Percentiles rank a stretch among this genome's conserved stretches.
phyloP scores from a whole-genome alignment of 2,888 invertebrate species.

The Spodoptera littoralis region DNA sequence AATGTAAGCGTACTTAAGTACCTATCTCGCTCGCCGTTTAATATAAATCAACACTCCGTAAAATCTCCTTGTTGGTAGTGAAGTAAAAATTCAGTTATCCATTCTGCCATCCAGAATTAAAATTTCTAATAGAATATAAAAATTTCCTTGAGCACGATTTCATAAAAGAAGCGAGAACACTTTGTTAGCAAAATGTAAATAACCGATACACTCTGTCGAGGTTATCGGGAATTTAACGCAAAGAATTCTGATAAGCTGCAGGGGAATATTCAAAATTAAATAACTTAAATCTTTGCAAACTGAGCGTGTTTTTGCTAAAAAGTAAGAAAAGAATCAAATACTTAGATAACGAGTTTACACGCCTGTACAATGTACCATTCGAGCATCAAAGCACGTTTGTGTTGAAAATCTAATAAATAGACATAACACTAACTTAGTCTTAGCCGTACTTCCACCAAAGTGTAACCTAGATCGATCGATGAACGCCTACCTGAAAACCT shows the following conservation, averaged over 20 bases:
- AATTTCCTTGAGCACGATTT: slow-evolving; percentile 43
- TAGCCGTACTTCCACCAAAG: no score
- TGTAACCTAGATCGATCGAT: no score
- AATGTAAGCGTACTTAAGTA: not conserved
- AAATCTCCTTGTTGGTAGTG: slow-evolving; percentile 36
- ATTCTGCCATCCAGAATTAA: slow-evolving; percentile 51
- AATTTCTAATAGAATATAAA: slow-evolving; percentile 50
- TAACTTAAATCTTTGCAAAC: slow-evolving; percentile 34
- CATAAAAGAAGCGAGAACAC: slow-evolving; percentile 48
- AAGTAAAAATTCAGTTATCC: slow-evolving; percentile 55
- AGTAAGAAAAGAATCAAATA: slow-evolving; percentile 18
- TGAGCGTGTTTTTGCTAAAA: slow-evolving; percentile 15
- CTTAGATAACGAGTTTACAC: not conserved
- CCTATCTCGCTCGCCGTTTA: slow-evolving; percentile 1
- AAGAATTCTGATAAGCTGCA: slow-evolving; percentile 47
- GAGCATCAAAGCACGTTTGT: no score
- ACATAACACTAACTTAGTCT: no score
- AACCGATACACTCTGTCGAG: slow-evolving; percentile 56
- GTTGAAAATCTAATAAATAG: no score
- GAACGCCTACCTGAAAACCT: no score
- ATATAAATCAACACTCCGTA: slow-evolving; percentile 26
- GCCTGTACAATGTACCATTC: no score
- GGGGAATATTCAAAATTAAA: slow-evolving; percentile 41
- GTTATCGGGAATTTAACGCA: slow-evolving; percentile 54
- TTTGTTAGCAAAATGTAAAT: slow-evolving; percentile 55